Percentiles rank a stretch among this genome's conserved stretches.
These are phyloP conservation scores for Carterocephalus palaemon DNA, from an alignment of 2,888 invertebrate genomes.

Conservation along the genomic window DNA sequence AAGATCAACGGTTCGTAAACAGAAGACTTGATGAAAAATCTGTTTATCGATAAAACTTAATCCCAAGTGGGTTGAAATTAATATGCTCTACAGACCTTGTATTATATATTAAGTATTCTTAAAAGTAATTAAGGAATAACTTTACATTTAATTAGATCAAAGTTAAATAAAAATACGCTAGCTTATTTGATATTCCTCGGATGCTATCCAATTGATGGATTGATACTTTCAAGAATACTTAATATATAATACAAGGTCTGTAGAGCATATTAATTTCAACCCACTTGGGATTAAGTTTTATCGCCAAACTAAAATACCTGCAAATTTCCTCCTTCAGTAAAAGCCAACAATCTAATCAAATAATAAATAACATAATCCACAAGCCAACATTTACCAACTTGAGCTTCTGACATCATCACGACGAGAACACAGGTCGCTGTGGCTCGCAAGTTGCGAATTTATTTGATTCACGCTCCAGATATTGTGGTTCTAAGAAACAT, in stretches of 20 bases:
- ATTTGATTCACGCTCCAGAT: constrained; percentile 26
- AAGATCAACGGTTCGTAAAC: neutral
- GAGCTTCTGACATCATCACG: constrained; percentile 31
- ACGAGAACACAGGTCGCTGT: constrained; percentile 14
- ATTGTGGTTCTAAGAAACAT: constrained; percentile 30
- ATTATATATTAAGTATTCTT: too few species aligned
- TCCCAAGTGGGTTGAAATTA: too few species aligned
- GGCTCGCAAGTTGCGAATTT: constrained; percentile 21
- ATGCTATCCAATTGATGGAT: too few species aligned
- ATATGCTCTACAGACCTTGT: too few species aligned
- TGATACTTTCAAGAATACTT: too few species aligned
- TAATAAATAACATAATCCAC: constrained; percentile 29
- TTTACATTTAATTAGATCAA: neutral
- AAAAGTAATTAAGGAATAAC: neutral
- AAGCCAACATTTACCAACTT: constrained; percentile 27
- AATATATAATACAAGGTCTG: too few species aligned
- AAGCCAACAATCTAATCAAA: constrained; percentile 19
- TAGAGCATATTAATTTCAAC: too few species aligned
- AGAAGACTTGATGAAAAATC: neutral
- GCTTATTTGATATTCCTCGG: neutral
- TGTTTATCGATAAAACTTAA: too few species aligned
- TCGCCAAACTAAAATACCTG: too few species aligned
- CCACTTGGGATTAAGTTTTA: too few species aligned
- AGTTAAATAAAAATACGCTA: neutral
- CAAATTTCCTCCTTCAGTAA: constrained; percentile 10